Percentiles rank a stretch among this genome's conserved stretches.
Evolutionary conservation across 2,888 invertebrate genomes (phyloP).

Genomic region (Griposia aprilina): DNA sequence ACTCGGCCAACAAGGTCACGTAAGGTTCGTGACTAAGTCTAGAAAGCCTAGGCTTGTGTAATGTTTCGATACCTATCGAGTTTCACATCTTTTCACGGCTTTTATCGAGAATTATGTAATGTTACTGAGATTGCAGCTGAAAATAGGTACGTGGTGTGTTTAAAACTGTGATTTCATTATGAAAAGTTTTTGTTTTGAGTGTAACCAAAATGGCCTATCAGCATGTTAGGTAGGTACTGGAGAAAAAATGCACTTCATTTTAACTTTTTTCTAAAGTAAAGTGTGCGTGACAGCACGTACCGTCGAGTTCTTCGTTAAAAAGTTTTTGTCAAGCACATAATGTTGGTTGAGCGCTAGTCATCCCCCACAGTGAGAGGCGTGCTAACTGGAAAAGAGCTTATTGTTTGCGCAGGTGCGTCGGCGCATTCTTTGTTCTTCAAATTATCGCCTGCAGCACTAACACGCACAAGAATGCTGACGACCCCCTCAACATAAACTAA

Average conservation of each 20-base stretch:
- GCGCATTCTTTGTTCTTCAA: conserved; percentile 86
- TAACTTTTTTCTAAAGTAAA: conserved; percentile 17
- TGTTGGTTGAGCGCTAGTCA: conserved; percentile 58
- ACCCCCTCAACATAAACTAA: conserved; percentile 45
- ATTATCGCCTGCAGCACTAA: conserved; percentile 83
- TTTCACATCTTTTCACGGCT: conserved; percentile 73
- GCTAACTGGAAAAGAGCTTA: conserved; percentile 82
- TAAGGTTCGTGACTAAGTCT: conserved; percentile 77
- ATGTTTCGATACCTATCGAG: conserved; percentile 70
- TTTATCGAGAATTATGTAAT: conserved; percentile 68
- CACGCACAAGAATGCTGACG: conserved; percentile 69
- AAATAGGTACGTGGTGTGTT: conserved; percentile 31
- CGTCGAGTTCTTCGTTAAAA: conserved; percentile 30
- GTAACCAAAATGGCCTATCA: neutral
- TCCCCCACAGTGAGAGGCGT: conserved; percentile 74
- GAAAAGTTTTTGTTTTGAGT: conserved; percentile 10
- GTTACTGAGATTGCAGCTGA: conserved; percentile 61
- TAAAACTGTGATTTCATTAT: conserved; percentile 9
- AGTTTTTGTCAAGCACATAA: conserved; percentile 47
- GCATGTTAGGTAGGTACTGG: neutral
- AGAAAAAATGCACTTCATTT: conserved; percentile 15
- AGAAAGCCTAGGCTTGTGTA: conserved; percentile 79
- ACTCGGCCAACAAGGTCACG: conserved; percentile 74
- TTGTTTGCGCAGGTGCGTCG: conserved; percentile 88
- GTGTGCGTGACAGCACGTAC: conserved; percentile 36